phyloP scores from a whole-genome alignment of 2,113 vertebrate genomes.

The Enhydra lutris region DNA sequence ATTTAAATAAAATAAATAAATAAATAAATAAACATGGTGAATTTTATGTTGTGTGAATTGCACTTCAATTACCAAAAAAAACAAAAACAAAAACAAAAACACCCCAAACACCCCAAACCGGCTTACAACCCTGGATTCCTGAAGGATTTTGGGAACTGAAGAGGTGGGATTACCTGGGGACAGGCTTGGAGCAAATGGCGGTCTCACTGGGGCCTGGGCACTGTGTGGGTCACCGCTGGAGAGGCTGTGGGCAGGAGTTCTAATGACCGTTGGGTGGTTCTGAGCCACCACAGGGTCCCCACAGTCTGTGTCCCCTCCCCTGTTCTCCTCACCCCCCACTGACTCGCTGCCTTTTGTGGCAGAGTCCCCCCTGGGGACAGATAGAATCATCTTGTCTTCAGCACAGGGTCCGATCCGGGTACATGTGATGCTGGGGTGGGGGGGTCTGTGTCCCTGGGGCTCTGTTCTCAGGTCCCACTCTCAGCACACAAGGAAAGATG shows the following conservation, averaged over 20 bases:
- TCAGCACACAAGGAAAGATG: rapidly evolving
- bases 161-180: neutral
- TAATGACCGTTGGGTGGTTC: neutral
- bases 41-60: neutral
- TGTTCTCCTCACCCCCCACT: neutral
- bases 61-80: neutral
- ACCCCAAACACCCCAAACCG: neutral
- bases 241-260: neutral
- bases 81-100: neutral
- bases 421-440: neutral
- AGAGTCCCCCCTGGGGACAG: too few relatives aligned
- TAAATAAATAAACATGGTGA: neutral
- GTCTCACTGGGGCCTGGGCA: rapidly evolving
- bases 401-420: rapidly evolving
- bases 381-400: rapidly evolving
- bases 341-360: neutral
- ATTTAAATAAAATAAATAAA: neutral
- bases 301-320: rapidly evolving
- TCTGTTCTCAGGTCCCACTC: neutral
- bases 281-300: neutral
- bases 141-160: neutral
- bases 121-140: neutral
- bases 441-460: neutral
- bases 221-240: rapidly evolving
- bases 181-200: neutral